Base-by-base conservation (phyloP, 2,888 invertebrate genomes). In the Phoronis australis region DNA sequence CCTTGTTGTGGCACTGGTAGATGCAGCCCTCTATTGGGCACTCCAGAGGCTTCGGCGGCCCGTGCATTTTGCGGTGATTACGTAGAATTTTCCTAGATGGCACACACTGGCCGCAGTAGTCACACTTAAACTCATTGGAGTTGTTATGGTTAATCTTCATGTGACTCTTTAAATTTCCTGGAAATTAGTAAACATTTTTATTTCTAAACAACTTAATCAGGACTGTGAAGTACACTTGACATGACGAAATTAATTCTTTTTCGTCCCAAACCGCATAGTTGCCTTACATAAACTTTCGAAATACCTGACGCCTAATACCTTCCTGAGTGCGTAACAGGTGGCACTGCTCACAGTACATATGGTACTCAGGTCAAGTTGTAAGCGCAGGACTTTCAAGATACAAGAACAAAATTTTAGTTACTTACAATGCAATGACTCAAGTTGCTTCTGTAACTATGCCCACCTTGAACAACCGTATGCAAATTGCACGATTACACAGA, bases 151-250 rank as follows among this genome's bases (percentile, higher is more conserved):
- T 73, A 38, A 72, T 64, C 18, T 61, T 57, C 22, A 68, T 51
- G 52, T 78, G 78, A 42, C 65, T 70, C 39, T 63, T 64, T n/a
- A 78, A 60, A 54, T 78, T 78, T 42, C 76, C 78, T 76, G 57
- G 3, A 55, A 54, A 38, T 38, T 43, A n/a, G 22, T 21, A 54
- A 46, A 20, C 1, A n/a, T 31, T 12, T 31, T 31, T 15, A n/a
- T 15, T 15, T 5, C 15, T 21, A 20, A 45, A 12, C 24, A 23
- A 45, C 26, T 18, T 18, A 35, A 35, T 6, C 5, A 37, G 21
- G 23, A 18, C 48, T 25, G 42, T 4, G 23, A 38, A 50, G 20
- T 18, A 39, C 9, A 47, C 4, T 15, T 23, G 9, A 15, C 38
- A 43, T 25, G 37, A 18, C 1, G 24, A 18, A 18, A 22, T 22